These are phyloP conservation scores for Aporrectodea caliginosa DNA, from an alignment of 1,140 invertebrate genomes.

Conservation along the genomic window DNA sequence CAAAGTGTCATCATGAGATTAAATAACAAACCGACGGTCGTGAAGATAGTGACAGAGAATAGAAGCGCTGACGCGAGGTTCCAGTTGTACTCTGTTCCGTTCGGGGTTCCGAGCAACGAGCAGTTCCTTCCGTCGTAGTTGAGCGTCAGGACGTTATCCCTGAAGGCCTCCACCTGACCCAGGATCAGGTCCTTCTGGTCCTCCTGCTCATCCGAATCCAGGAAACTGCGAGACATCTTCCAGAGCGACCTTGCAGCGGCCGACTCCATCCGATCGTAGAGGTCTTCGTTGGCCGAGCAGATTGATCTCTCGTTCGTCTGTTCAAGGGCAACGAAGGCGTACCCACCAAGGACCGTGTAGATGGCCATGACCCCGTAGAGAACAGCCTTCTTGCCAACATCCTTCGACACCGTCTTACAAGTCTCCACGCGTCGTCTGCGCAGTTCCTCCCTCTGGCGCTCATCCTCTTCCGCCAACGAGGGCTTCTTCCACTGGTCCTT, in stretches of 20 bases:
- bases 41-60: slow-evolving; percentile 92
- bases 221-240: slow-evolving; percentile 91
- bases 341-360: slow-evolving; percentile 84
- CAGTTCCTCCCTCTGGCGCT: neutral
- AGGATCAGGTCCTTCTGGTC: slow-evolving; percentile 64
- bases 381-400: slow-evolving; percentile 90
- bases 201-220: slow-evolving; percentile 69
- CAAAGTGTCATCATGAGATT: too few relatives aligned
- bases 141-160: slow-evolving; percentile 41
- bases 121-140: slow-evolving; percentile 46
- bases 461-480: neutral
- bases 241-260: slow-evolving; percentile 74
- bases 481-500: too few relatives aligned
- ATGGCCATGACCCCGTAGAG: slow-evolving; percentile 85
- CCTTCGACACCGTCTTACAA: slow-evolving; percentile 59
- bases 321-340: slow-evolving; percentile 87
- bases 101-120: slow-evolving; percentile 37
- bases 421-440: neutral
- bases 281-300: slow-evolving; percentile 51
- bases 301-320: slow-evolving; percentile 74
- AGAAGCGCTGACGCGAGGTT: slow-evolving; percentile 58
- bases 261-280: slow-evolving; percentile 37
- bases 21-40: slow-evolving; percentile 80
- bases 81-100: slow-evolving; percentile 46
- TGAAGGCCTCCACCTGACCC: slow-evolving; percentile 50